Percentiles rank a stretch among this genome's conserved stretches.
These are phyloP conservation scores for Neostethus bicornis DNA, from an alignment of 2,797 vertebrate genomes.

Conservation along the genomic window DNA sequence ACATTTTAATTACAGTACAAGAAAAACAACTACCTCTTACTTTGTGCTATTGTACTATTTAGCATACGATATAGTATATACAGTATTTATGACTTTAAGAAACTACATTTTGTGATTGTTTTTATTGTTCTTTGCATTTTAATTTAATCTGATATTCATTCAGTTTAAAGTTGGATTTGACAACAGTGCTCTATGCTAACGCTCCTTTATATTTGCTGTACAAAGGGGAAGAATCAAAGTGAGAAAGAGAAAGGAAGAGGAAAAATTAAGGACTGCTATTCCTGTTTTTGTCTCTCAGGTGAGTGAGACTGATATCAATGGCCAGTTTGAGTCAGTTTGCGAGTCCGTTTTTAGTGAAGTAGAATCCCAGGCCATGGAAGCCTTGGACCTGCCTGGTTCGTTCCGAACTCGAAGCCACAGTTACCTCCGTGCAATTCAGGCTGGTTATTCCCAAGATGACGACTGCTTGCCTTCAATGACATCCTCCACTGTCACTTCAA, in stretches of 20 bases:
- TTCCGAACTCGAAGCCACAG: slow-evolving; percentile 99
- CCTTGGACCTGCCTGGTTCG: slow-evolving; percentile 97
- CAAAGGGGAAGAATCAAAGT: slow-evolving; percentile 90
- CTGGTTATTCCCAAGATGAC: slow-evolving; percentile 98
- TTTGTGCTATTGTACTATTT: slow-evolving; percentile 38
- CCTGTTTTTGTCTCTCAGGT: slow-evolving; percentile 96
- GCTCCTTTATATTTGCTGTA: slow-evolving; percentile 88
- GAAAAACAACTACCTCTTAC: slow-evolving; percentile 3
- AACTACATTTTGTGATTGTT: slow-evolving; percentile 60
- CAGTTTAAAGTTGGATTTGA: slow-evolving; percentile 78
- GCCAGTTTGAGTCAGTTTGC: slow-evolving; percentile 99
- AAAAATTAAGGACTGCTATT: slow-evolving; percentile 93
- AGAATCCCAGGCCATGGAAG: slow-evolving; percentile 99
- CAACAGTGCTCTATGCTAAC: slow-evolving; percentile 81
- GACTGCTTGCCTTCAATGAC: slow-evolving; percentile 95
- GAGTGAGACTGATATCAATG: slow-evolving; percentile 99
- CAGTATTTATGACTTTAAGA: slow-evolving; percentile 58
- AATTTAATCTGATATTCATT: slow-evolving; percentile 76
- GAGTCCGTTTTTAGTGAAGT: slow-evolving; percentile 99
- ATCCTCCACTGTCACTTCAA: slow-evolving; percentile 93
- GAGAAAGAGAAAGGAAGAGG: slow-evolving; percentile 90
- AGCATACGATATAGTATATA: slow-evolving; percentile 22
- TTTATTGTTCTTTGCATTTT: slow-evolving; percentile 64
- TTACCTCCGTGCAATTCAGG: slow-evolving; percentile 99
- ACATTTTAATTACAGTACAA: slow-evolving; percentile 17